A percentile compares a stretch with the other conserved stretches of the same genome.
Conservation (phyloP, 1,140 invertebrate species). For the Eulimnadia texana region DNA sequence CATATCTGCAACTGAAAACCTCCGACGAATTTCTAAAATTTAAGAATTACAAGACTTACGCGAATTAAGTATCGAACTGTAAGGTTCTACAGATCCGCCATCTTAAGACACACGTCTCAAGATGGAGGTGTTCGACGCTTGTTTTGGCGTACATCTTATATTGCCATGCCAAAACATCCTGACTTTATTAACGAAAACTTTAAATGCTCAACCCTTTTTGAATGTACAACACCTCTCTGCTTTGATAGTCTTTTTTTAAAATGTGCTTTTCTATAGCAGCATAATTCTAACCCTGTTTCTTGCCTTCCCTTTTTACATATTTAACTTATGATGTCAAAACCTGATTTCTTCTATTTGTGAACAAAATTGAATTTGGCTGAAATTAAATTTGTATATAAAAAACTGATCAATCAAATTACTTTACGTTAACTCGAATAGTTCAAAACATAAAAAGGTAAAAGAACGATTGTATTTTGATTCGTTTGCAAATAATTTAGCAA, state of each 20-base stretch:
- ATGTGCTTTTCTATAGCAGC: neutral
- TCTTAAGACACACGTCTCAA: neutral
- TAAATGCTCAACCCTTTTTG: neutral
- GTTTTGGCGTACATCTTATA: neutral
- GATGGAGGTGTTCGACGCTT: too few species aligned
- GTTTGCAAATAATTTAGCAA: too few species aligned
- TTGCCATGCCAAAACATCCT: neutral
- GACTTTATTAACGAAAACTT: neutral
- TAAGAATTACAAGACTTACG: too few species aligned
- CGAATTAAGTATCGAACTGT: too few species aligned
- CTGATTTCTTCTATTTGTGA: neutral
- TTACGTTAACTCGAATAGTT: too few species aligned
- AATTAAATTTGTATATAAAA: neutral
- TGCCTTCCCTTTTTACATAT: neutral
- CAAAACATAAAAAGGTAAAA: too few species aligned
- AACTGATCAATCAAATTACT: neutral
- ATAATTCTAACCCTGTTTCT: neutral
- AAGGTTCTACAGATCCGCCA: too few species aligned
- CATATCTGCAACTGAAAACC: constrained; percentile 63
- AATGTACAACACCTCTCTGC: neutral
- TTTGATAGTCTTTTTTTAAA: neutral
- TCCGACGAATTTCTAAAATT: neutral
- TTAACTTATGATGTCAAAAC: neutral
- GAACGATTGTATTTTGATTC: neutral
- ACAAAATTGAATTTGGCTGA: neutral